These are phyloP conservation scores for Callimorpha dominula DNA, from an alignment of 2,888 invertebrate species.

Conservation along the genomic window DNA sequence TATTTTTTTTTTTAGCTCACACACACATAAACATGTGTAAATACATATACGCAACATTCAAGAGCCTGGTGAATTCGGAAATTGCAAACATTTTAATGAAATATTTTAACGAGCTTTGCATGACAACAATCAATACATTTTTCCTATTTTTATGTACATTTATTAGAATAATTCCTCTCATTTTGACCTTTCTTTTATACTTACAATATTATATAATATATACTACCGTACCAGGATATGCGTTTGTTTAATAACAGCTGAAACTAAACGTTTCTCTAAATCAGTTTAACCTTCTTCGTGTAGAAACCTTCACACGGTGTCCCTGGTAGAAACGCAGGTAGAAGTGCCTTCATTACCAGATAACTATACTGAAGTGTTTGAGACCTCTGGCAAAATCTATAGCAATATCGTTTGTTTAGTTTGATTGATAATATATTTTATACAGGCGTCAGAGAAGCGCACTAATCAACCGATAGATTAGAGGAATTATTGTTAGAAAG, in stretches of 20 bases:
- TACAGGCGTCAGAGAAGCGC: conserved; percentile 1
- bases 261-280: conserved; percentile 23
- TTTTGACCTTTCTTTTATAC: conserved; percentile 83
- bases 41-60: neutral
- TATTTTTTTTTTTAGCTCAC: neutral
- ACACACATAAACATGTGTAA: neutral
- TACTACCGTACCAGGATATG: conserved; percentile 79
- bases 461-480: neutral
- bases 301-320: neutral
- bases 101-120: conserved; percentile 61
- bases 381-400: neutral
- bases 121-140: conserved; percentile 67
- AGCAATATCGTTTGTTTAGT: neutral
- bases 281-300: neutral
- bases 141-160: conserved; percentile 79
- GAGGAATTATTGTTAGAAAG: conserved; percentile 1
- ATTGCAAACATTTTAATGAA: conserved; percentile 26
- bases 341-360: no score
- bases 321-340: neutral
- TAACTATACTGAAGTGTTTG: neutral
- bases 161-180: conserved; percentile 84
- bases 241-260: conserved; percentile 59
- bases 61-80: conserved; percentile 3
- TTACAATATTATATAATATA: conserved; percentile 70
- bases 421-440: neutral